Evolutionary conservation across 1,140 invertebrate genomes (phyloP).

Genomic region (Metaphire vulgaris): DNA sequence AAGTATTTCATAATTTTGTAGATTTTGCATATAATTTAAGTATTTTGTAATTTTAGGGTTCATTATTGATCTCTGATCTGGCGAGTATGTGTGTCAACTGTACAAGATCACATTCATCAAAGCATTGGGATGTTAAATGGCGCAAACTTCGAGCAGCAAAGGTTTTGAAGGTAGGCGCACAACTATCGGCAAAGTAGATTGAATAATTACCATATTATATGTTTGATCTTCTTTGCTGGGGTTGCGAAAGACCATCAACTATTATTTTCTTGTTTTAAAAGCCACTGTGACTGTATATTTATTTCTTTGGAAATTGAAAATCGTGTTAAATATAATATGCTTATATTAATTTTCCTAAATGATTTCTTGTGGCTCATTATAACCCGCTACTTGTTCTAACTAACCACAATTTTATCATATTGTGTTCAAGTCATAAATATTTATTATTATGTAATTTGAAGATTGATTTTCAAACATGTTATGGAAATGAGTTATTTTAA

Average conservation of each 20-base stretch:
- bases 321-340: slow-evolving; percentile 3
- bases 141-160: slow-evolving; percentile 37
- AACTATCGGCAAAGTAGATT: too few species aligned
- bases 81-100: too few species aligned
- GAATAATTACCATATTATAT: too few species aligned
- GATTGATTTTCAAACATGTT: slow-evolving; percentile 1
- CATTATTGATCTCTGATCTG: too few species aligned
- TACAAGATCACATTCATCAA: too few species aligned
- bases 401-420: not conserved
- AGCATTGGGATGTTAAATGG: slow-evolving; percentile 47
- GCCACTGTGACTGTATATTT: not conserved
- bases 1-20: too few species aligned
- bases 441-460: not conserved
- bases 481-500: not conserved
- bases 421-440: not conserved
- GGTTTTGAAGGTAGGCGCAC: slow-evolving; percentile 39
- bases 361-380: not conserved
- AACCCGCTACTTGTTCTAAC: not conserved
- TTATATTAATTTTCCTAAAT: not conserved
- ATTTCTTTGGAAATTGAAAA: too few species aligned
- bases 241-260: too few species aligned
- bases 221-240: too few species aligned
- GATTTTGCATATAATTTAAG: too few species aligned
- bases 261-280: not conserved
- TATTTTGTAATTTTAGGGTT: too few species aligned